Evolutionary conservation across 1,140 invertebrate genomes (phyloP), one percentile per base, ranked within the genome.

Genomic region (Pantala flavescens): DNA sequence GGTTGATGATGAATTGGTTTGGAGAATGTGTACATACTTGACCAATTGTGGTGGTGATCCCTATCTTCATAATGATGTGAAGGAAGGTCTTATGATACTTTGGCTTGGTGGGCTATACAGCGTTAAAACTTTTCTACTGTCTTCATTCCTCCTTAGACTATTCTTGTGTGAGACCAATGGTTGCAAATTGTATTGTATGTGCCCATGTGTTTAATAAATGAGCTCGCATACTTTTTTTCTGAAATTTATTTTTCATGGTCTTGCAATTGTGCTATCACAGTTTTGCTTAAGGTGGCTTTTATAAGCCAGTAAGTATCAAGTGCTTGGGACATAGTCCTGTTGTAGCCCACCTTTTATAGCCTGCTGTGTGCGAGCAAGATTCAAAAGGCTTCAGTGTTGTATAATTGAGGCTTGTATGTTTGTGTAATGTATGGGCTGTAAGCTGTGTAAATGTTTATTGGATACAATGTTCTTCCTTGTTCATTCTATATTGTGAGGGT

Each of bases 381-480:
- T 63, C 49, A 7, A 3, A 5, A 63, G 49, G 49, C 49, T 63
- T 63, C 49, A 63, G 49, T 63, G 49, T 63, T 7, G 49, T 63
- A 12, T 63, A 63, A 63, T 63, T 63, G 49, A 12, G 49, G 49
- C 49, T 63, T 63, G 49, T 63, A 21, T 63, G n/a, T 63, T 49
- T 49, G 28, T 36, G 49, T 63, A 7, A 63, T 21, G 49, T 63
- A 21, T 63, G 49, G n/a, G 49, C 49, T 63, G 49, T 7, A 63
- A 63, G 49, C 49, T 12, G 49, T 63, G 49, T 36, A 36, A 36
- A 36, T 63, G 49, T 63, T 16, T 7, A 63, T 7, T 63, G 14
- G 49, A 63, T 63, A 63, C 49, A 63, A 12, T 63, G 49, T 63
- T 63, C 49, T 63, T 63, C 49, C 49, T 63, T 63, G 49, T 63